Evolutionary conservation across 2,888 invertebrate species (phyloP), one percentile per base, ranked within the genome.

Genomic region (Lasioglossum oenotherae): DNA sequence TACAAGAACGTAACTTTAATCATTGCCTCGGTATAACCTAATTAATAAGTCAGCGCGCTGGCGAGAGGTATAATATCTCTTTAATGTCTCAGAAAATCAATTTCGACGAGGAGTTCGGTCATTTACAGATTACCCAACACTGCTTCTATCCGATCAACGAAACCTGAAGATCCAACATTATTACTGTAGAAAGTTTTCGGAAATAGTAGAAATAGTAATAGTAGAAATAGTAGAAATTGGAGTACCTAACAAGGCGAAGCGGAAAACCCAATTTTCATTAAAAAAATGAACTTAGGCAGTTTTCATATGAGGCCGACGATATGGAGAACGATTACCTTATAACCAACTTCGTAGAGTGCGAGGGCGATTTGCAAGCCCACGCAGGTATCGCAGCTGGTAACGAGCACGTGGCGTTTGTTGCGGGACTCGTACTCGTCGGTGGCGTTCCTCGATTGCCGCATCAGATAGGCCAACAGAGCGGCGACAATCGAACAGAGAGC

Each of bases 401-500:
- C 97, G 84, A 98, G 96, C 73, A 98, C 97, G 74, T 97, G 97
- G 94, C 97, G 97, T 81, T 97, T 97, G 90, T 97, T 97, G 91
- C 97, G 97, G 81, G 96, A 95, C 88, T 95, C 94, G 87, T 93
- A 95, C 85, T 94, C 95, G 80, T 94, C 95, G 57, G 92, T 90
- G 6, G 94, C 93, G 82, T 95, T 95, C 90, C 97, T 96, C 85
- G 97, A 97, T 95, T 98, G 98, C 94, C 97, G 96, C 91, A 98
- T 96, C 90, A 98, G 95, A 94, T 98, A 98, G 91, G 98, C 96
- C 88, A 98, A 96, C 91, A 98, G 96, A 49, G 98, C 98, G n/a
- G 98, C 98, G 71, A 98, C 98, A 92, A 98, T 98, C 85, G 97
- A 97, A 95, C 97, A 97, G 75, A 98, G 96, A 44, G 98, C 98